phyloP scores from a whole-genome alignment of 2,797 vertebrate species.

The Agapornis canus region DNA sequence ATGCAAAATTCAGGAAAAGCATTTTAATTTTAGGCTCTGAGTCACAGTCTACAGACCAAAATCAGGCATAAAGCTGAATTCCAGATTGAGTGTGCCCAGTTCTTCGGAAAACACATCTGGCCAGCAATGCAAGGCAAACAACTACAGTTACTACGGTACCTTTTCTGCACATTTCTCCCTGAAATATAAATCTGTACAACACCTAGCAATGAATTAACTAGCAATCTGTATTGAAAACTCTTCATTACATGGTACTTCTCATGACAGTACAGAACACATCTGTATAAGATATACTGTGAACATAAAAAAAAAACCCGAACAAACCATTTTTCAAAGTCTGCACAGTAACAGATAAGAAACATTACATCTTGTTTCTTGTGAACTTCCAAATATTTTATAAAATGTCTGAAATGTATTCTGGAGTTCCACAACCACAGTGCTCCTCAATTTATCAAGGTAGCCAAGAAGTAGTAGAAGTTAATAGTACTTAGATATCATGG shows the following conservation, averaged over 20 bases:
- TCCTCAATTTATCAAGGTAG: background rate
- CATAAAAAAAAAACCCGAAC: background rate
- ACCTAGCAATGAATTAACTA: background rate
- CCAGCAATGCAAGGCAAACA: background rate
- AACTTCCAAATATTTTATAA: background rate
- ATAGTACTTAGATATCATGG: background rate
- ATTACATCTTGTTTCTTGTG: background rate
- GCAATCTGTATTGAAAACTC: background rate
- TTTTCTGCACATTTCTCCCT: background rate
- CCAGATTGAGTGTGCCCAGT: background rate
- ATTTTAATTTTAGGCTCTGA: conserved; percentile 11
- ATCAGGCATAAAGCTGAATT: background rate
- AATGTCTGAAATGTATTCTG: background rate
- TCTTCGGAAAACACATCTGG: background rate
- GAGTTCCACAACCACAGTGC: background rate
- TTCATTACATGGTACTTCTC: background rate
- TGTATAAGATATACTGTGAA: background rate
- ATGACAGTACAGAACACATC: rapidly evolving
- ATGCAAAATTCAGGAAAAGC: background rate
- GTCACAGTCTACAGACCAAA: background rate
- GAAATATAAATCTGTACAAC: background rate
- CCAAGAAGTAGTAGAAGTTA: background rate
- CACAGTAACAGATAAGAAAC: background rate
- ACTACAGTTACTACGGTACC: background rate
- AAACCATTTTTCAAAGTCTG: background rate